Evolutionary conservation across 2,797 vertebrate genomes (phyloP).

Genomic region (Heteromormyrus szaboi): DNA sequence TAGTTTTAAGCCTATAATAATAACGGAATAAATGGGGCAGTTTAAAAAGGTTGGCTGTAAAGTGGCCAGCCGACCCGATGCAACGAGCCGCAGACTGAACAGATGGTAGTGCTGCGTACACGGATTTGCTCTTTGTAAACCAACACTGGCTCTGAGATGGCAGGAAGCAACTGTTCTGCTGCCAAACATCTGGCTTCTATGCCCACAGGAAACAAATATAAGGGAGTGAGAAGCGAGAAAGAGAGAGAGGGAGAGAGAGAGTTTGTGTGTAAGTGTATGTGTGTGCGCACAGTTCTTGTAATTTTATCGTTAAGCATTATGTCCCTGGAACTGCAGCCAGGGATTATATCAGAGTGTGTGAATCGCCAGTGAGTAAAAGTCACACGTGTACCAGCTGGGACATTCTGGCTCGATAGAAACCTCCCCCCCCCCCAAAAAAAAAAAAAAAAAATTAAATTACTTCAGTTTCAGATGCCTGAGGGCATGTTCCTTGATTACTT

Average conservation of each 20-base stretch:
- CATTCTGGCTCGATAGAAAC: conserved; percentile 35
- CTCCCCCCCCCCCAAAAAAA: conserved; percentile 9
- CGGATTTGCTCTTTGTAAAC: conserved; percentile 46
- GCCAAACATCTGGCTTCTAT: conserved; percentile 59
- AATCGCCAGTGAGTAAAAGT: conserved; percentile 32
- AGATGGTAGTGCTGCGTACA: conserved; percentile 36
- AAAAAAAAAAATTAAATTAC: conserved; percentile 33
- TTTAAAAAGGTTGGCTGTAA: conserved; percentile 47
- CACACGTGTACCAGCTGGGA: conserved; percentile 32
- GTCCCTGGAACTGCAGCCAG: conserved; percentile 27
- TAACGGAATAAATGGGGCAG: conserved; percentile 38
- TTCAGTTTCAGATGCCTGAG: conserved; percentile 38
- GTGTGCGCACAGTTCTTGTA: conserved; percentile 38
- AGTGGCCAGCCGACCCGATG: conserved; percentile 42
- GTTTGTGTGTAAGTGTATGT: conserved; percentile 40
- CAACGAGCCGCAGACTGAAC: conserved; percentile 50
- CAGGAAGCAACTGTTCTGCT: conserved; percentile 50
- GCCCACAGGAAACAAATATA: conserved; percentile 51
- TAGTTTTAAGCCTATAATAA: conserved; percentile 15
- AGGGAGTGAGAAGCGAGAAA: not conserved
- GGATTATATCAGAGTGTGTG: conserved; percentile 38
- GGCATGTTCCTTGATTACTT: conserved; percentile 36
- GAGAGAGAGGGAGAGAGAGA: not conserved
- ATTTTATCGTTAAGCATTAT: conserved; percentile 25
- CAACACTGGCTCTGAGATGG: conserved; percentile 47